Evolutionary conservation across 2,797 vertebrate genomes (phyloP).

Genomic region (Dryobates pubescens): DNA sequence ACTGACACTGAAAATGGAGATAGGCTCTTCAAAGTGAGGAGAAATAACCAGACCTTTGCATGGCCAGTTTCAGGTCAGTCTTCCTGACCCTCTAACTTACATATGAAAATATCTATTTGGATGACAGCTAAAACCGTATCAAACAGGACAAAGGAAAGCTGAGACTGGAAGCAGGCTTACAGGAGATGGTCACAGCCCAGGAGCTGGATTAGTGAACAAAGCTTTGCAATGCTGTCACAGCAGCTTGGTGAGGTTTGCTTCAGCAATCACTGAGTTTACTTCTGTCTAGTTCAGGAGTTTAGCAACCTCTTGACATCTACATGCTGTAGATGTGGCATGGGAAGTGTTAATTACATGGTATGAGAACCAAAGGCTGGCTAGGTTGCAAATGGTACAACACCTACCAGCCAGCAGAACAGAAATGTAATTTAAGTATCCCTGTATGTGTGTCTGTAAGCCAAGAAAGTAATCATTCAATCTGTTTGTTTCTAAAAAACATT

Average conservation of each 20-base stretch:
- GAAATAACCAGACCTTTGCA: neutral
- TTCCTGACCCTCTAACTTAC: neutral
- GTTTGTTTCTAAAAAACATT: neutral
- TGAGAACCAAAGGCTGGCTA: neutral
- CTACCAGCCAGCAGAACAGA: neutral
- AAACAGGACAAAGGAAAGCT: neutral
- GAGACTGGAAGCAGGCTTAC: neutral
- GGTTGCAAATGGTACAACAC: neutral
- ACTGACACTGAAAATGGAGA: neutral
- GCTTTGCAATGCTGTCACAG: neutral
- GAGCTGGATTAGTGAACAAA: neutral
- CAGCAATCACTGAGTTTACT: neutral
- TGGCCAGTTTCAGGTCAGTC: neutral
- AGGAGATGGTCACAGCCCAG: neutral
- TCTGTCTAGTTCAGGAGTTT: neutral
- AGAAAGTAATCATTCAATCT: neutral
- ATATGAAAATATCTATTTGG: neutral
- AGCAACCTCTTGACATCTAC: neutral
- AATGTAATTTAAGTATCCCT: neutral
- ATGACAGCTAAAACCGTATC: neutral
- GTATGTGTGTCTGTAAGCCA: neutral
- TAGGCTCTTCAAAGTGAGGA: neutral
- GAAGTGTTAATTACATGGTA: neutral
- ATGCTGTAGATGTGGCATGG: neutral
- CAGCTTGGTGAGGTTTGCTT: neutral